phyloP scores from a whole-genome alignment of 2,113 vertebrate genomes.

The Enhydra lutris region DNA sequence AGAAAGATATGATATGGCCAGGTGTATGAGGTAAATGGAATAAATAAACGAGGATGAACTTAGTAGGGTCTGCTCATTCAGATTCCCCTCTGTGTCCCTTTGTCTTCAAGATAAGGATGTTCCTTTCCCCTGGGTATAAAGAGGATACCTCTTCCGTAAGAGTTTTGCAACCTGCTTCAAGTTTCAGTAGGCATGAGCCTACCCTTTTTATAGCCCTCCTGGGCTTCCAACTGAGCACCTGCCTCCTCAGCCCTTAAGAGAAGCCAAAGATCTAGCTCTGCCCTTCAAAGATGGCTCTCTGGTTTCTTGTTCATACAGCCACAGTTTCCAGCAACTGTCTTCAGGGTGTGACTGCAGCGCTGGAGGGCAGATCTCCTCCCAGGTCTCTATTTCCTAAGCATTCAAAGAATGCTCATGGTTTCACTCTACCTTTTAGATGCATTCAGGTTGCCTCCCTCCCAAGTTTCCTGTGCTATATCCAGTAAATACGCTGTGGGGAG shows the following conservation, averaged over 20 bases:
- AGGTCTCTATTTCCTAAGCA: background rate
- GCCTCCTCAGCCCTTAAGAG: background rate
- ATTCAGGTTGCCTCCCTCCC: background rate
- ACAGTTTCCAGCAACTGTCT: background rate
- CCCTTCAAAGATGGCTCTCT: background rate
- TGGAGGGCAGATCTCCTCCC: background rate
- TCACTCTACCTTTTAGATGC: background rate
- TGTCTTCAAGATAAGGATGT: background rate
- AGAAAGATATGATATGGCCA: background rate
- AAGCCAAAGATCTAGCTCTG: background rate
- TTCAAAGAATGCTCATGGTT: background rate
- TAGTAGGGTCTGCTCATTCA: background rate
- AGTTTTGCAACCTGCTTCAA: background rate
- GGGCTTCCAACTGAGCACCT: background rate
- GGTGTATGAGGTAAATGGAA: no score
- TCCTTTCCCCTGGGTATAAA: no score
- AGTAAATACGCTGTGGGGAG: background rate
- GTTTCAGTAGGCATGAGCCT: background rate
- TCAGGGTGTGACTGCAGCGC: background rate
- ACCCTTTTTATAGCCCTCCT: background rate
- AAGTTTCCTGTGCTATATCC: no score
- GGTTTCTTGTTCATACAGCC: background rate
- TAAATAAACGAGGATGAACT: background rate
- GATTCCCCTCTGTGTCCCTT: background rate
- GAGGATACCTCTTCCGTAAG: background rate